These are phyloP conservation scores for Andrena fulva DNA, from an alignment of 2,888 invertebrate genomes.

Conservation along the genomic window DNA sequence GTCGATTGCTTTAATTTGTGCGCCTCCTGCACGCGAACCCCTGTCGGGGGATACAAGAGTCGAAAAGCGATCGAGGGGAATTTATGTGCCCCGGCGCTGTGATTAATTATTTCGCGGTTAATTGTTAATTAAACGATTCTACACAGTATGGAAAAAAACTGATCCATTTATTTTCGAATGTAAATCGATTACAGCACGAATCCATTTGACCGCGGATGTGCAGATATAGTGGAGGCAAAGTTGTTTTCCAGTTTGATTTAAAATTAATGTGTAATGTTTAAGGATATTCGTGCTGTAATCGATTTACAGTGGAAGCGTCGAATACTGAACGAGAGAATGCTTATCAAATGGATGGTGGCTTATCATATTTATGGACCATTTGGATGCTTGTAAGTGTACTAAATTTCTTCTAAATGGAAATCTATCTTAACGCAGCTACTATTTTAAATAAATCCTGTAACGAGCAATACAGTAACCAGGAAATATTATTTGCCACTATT, in stretches of 20 bases:
- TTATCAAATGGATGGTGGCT: conserved; percentile 5
- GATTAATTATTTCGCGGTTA: conserved; percentile 21
- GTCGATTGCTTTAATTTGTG: conserved; percentile 32
- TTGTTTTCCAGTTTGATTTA: not conserved
- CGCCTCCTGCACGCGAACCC: conserved; percentile 41
- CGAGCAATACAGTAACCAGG: no score
- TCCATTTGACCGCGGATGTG: no score
- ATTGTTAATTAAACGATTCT: conserved; percentile 20
- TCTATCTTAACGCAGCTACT: not conserved
- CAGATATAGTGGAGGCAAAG: no score
- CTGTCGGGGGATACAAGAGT: conserved; percentile 12
- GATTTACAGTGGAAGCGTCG: no score
- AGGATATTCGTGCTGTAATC: no score
- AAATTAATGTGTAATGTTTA: not conserved
- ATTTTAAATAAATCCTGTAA: no score
- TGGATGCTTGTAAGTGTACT: not conserved
- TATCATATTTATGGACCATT: conserved; percentile 34
- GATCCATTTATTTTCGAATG: no score
- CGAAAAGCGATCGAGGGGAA: conserved; percentile 7
- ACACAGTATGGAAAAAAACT: not conserved
- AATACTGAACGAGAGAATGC: no score
- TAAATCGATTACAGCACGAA: no score
- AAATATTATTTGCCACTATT: no score
- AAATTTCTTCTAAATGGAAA: conserved; percentile 7
- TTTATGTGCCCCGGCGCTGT: conserved; percentile 7